Evolutionary conservation across 2,888 invertebrate genomes (phyloP), one percentile per base, ranked within the genome.

Genomic region (Monopis laevigella): DNA sequence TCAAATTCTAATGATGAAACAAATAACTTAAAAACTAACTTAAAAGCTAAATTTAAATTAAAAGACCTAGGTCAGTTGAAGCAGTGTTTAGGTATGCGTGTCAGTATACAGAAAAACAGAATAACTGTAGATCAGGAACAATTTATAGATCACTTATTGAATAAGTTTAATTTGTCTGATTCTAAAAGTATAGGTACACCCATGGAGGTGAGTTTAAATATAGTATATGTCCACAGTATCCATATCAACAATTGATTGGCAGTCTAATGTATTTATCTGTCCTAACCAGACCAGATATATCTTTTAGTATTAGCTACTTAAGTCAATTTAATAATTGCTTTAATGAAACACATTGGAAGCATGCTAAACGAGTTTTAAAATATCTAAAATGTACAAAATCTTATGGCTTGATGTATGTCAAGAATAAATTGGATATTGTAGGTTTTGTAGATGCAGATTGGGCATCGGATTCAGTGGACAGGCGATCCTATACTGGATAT

Each of bases 181-280:
- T 44, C 42, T 39, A 45, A 47, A 43, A 8, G 42, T 14, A 39
- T 35, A 35, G 43, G 41, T 21, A 45, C 47, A 16, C 45, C 47
- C 34, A 44, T 47, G 40, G 40, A 42, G 17, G 17, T 16, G 38
- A 29, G 39, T 12, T 41, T 44, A 40, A 47, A 43, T 24, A 21
- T 45, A 28, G 30, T 19, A n/a, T 39, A 43, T 32, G 21, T 8
- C 21, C 6, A 38, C n/a, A 42, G 11, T 43, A 43, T 18, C 43
- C 34, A 45, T 41, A 28, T 28, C 28, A 45, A 38, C 13, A 42
- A 14, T 35, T 28, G 40, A 13, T 45, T 43, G 6, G 45, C 41
- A 42, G 40, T 39, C 30, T 49, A 16, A 46, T 47, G 38, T 46
- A 45, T 42, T 10, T 46, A 16, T 28, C 44, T n/a, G 17, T 44